phyloP scores from a whole-genome alignment of 2,797 vertebrate species.

The Prionace glauca region DNA sequence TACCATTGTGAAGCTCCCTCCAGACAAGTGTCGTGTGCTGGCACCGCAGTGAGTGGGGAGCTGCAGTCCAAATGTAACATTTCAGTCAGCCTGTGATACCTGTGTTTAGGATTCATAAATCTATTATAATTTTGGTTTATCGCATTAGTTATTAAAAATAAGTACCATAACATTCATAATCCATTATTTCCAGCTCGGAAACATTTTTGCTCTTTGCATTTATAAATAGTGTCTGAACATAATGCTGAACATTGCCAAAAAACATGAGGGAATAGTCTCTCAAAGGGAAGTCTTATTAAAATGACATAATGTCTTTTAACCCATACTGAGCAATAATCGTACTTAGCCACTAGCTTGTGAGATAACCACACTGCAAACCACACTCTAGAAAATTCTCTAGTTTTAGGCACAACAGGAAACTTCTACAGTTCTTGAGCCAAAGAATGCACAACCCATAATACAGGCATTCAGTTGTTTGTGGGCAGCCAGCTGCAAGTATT shows the following conservation, averaged over 20 bases:
- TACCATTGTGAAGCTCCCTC: too few relatives aligned
- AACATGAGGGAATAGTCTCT: not conserved
- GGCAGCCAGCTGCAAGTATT: not conserved
- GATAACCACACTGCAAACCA: constrained; percentile 28
- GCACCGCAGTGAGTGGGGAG: too few relatives aligned
- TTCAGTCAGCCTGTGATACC: too few relatives aligned
- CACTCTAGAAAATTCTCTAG: not conserved
- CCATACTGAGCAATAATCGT: not conserved
- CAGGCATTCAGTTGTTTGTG: constrained; percentile 14
- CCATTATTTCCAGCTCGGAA: not conserved
- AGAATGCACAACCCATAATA: not conserved
- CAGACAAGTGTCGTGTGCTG: too few relatives aligned
- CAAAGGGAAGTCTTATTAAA: not conserved
- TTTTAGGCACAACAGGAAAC: constrained; percentile 35
- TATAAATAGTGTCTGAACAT: not conserved
- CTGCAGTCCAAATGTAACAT: too few relatives aligned
- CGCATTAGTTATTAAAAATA: not conserved
- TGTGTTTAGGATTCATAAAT: not conserved
- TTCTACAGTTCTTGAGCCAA: constrained; percentile 1
- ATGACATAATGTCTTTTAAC: constrained; percentile 18
- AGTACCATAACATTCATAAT: not conserved
- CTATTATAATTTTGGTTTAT: not conserved
- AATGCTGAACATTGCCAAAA: not conserved
- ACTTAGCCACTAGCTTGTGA: not conserved
- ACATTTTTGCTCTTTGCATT: too few relatives aligned